phyloP scores from a whole-genome alignment of 2,797 vertebrate species.

The Sebastes variabilis region DNA sequence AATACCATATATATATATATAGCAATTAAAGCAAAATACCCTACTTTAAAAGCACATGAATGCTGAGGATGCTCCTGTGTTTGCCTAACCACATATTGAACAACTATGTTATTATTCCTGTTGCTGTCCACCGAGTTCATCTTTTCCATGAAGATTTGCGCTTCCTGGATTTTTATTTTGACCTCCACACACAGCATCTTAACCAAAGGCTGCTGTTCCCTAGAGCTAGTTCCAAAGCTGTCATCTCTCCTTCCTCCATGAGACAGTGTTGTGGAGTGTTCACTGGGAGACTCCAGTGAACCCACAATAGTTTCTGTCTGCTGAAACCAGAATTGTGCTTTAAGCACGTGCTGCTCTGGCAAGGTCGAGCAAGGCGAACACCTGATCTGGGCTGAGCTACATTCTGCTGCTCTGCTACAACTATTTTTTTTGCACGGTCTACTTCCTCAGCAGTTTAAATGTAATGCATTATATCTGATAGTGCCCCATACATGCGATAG shows the following conservation, averaged over 20 bases:
- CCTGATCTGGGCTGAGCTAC: not conserved
- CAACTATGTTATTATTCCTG: not conserved
- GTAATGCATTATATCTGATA: not conserved
- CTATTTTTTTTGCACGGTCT: not conserved
- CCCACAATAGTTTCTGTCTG: not conserved
- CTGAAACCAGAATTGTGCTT: not conserved
- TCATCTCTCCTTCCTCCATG: not conserved
- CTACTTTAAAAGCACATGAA: not conserved
- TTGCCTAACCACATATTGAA: not conserved
- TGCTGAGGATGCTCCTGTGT: not conserved
- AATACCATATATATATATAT: too few relatives aligned
- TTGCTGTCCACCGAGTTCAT: not conserved
- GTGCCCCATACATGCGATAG: not conserved
- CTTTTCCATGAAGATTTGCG: not conserved
- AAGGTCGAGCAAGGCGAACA: not conserved
- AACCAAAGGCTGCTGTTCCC: constrained; percentile 14
- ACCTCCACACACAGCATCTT: constrained; percentile 13
- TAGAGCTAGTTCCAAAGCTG: constrained; percentile 3
- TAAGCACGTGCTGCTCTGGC: not conserved
- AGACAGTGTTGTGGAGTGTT: not conserved
- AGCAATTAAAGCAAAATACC: too few relatives aligned
- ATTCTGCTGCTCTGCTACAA: not conserved
- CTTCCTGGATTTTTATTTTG: constrained; percentile 8
- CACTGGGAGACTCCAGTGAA: not conserved
- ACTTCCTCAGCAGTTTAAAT: constrained; percentile 14